Conservation (phyloP, 2,797 vertebrate genomes). For the Leuciscus waleckii region DNA sequence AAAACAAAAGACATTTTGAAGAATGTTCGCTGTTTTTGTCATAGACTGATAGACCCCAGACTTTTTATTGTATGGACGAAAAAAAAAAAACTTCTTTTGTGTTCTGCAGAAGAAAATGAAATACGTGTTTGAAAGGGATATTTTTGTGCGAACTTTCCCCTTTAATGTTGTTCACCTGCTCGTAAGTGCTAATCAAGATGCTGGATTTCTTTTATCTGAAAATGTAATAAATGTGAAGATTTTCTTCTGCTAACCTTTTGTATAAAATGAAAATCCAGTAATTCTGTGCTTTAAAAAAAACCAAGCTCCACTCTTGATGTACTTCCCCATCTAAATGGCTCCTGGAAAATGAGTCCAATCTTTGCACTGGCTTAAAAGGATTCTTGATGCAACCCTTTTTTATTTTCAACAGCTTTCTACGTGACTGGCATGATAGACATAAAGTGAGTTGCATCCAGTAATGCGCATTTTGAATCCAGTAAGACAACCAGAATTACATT, state of each 20-base stretch:
- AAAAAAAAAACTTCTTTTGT: background rate
- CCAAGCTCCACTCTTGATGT: constrained; percentile 7
- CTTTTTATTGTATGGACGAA: background rate
- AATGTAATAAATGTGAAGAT: constrained; percentile 1
- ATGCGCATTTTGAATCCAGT: background rate
- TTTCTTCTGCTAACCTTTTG: background rate
- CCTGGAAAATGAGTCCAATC: constrained; percentile 25
- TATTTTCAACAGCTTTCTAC: constrained; percentile 32
- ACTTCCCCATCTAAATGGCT: background rate
- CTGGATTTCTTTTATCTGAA: background rate
- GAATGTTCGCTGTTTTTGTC: background rate
- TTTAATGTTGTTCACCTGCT: background rate
- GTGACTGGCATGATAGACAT: constrained; percentile 21
- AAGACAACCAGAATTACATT: constrained; percentile 27
- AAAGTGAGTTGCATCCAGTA: background rate
- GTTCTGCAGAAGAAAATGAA: background rate
- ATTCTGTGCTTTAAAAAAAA: constrained; percentile 5
- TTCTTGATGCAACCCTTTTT: background rate
- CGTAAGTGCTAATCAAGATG: background rate
- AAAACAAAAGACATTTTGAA: background rate
- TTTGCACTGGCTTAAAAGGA: constrained; percentile 27
- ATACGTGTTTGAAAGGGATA: background rate
- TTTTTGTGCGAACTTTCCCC: background rate
- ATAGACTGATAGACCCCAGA: background rate
- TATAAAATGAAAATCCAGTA: constrained; percentile 2